phyloP scores from a whole-genome alignment of 2,113 vertebrate genomes.

The Azemiops feae region DNA sequence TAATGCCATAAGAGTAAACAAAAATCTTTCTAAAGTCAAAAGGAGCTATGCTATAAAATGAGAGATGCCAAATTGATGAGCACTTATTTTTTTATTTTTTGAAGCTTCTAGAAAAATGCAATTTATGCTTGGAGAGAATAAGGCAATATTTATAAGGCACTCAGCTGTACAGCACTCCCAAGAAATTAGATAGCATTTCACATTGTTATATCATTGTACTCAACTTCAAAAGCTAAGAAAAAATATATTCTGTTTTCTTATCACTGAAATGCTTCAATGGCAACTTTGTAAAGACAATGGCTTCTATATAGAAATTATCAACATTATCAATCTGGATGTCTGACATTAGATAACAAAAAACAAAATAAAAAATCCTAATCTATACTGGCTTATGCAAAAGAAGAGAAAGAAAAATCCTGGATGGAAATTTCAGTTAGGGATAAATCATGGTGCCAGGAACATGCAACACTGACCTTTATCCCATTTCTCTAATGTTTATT shows the following conservation, averaged over 20 bases:
- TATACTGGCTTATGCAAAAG: not conserved
- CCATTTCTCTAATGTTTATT: slow-evolving; percentile 17
- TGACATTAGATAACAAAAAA: slow-evolving; percentile 4
- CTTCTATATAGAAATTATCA: slow-evolving; percentile 10
- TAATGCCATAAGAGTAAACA: not conserved
- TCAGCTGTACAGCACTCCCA: not conserved
- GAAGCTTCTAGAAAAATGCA: not conserved
- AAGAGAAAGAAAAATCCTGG: not conserved
- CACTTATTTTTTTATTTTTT: not conserved
- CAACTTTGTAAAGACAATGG: not conserved
- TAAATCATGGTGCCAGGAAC: not conserved
- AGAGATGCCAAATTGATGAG: not conserved
- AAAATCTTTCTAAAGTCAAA: not conserved
- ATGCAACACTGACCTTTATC: not conserved
- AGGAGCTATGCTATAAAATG: not conserved
- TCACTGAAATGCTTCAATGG: not conserved
- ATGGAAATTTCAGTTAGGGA: not conserved
- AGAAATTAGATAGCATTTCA: slow-evolving; percentile 11
- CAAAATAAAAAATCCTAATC: not conserved
- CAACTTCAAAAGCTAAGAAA: not conserved
- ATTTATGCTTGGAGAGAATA: not conserved
- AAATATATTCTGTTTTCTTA: slow-evolving; percentile 7
- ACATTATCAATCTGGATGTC: slow-evolving; percentile 19
- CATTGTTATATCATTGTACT: not conserved
- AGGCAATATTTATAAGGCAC: slow-evolving; percentile 19